phyloP scores from a whole-genome alignment of 2,888 invertebrate genomes.

The Mimachlamys varia region DNA sequence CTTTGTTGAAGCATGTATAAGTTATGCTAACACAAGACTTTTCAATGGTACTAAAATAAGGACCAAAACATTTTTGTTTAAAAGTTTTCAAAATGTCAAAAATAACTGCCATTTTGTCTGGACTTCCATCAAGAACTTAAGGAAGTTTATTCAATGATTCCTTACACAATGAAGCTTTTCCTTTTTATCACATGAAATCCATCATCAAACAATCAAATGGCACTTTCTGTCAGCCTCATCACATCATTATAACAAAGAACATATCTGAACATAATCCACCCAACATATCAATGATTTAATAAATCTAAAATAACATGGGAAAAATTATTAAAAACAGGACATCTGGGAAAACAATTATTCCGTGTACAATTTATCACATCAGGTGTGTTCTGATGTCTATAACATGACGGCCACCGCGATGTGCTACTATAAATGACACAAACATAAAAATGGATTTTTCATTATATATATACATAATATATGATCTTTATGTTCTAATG shows the following conservation, averaged over 20 bases:
- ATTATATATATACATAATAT: neutral
- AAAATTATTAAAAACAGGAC: neutral
- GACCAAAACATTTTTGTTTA: no score
- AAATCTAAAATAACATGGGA: neutral
- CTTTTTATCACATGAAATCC: neutral
- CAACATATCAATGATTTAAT: neutral
- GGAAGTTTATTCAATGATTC: neutral
- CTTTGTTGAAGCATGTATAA: no score
- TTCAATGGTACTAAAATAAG: no score
- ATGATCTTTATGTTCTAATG: neutral
- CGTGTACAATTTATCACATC: conserved; percentile 4
- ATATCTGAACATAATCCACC: neutral
- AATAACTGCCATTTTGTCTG: neutral
- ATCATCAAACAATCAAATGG: neutral
- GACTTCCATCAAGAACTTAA: neutral
- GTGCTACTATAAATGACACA: conserved; percentile 4
- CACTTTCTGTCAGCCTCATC: neutral
- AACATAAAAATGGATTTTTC: conserved; percentile 28
- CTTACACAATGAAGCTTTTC: neutral
- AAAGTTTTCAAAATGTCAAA: neutral
- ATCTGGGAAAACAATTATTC: neutral
- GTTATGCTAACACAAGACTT: no score
- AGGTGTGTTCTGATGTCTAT: neutral
- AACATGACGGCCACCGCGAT: conserved; percentile 2
- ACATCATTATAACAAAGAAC: neutral